Evolutionary conservation across 23 tunicate genomes (phyloP), one percentile per base, ranked within the genome.

Genomic region (Styela clava): DNA sequence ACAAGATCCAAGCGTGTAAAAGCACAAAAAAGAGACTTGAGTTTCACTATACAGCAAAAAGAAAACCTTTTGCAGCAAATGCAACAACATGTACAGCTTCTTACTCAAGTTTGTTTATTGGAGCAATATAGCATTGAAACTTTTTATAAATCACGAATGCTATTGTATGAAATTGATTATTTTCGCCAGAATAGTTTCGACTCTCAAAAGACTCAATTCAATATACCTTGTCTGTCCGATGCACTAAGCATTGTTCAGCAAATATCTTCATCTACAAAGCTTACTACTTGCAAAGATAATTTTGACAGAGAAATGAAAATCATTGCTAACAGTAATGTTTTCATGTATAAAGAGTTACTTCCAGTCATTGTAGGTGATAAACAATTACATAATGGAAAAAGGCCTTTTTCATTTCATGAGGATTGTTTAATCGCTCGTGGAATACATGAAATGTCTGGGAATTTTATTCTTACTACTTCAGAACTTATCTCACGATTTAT

Each of bases 71-170:
- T 16, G 24, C 81, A 76, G 64, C 81, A 76, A n/a, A 36, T 76
- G 1, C 81, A 76, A 52, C 81, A 76, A 29, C 81, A 76, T 76
- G 65, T 76, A 20, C 81, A 76, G 81, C 81, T 76, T 51, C 65
- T 76, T 24, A 29, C 65, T 16, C 78, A 72, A 72, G 16, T n/a
- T 0, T 34, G 52, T 31, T 9, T 72, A 16, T 16, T 72, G 78
- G 35, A 32, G 25, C 22, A 67, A 25, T 18, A 29, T 18, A 67
- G 22, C 31, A 29, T 19, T 29, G 12, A 19, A 25, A 67, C 22
- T 27, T 19, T 18, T 29, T 19, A 67, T 18, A 29, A 67, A 18
- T 18, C 12, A 12, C 56, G 56, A 67, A 25, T 16, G 18, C 24
- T 44, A 12, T 52, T 76, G 31, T 28, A 76, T 12, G 81, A 76